Evolutionary conservation across 2,797 vertebrate species (phyloP).

Genomic region (Delichon dasypus): DNA sequence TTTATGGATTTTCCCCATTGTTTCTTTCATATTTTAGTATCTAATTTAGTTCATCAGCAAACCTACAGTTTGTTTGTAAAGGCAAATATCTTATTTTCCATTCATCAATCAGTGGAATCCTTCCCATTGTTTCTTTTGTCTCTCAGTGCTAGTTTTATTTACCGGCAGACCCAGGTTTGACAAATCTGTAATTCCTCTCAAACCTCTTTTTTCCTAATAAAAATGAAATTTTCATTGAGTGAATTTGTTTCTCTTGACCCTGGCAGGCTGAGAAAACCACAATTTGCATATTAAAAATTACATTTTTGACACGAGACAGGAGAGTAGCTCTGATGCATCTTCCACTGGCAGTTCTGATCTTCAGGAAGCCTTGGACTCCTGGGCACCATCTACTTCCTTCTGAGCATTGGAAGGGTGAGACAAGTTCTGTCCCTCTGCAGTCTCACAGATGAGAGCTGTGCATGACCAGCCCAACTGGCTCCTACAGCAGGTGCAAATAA

Average conservation of each 20-base stretch:
- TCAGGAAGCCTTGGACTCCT: background rate
- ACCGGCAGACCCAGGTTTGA: too few relatives aligned
- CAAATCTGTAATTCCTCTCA: too few relatives aligned
- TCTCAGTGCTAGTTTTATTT: too few relatives aligned
- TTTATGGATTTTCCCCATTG: too few relatives aligned
- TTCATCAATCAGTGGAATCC: too few relatives aligned
- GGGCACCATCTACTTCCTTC: background rate
- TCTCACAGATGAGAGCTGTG: background rate
- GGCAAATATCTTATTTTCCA: too few relatives aligned
- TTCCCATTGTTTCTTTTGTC: too few relatives aligned
- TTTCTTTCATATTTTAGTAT: too few relatives aligned
- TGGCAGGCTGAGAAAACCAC: background rate
- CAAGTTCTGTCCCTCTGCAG: background rate
- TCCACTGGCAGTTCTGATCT: background rate
- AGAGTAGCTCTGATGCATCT: background rate
- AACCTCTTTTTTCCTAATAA: too few relatives aligned
- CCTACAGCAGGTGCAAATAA: background rate
- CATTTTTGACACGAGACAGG: background rate
- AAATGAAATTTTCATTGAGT: background rate
- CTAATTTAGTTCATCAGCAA: too few relatives aligned
- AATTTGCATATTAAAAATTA: background rate
- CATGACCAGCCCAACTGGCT: background rate
- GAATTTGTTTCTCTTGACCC: background rate
- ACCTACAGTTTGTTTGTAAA: too few relatives aligned
- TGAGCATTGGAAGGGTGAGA: background rate